Conservation (phyloP, 92 coral and sea anemone genomes). For the Montipora capitata region DNA sequence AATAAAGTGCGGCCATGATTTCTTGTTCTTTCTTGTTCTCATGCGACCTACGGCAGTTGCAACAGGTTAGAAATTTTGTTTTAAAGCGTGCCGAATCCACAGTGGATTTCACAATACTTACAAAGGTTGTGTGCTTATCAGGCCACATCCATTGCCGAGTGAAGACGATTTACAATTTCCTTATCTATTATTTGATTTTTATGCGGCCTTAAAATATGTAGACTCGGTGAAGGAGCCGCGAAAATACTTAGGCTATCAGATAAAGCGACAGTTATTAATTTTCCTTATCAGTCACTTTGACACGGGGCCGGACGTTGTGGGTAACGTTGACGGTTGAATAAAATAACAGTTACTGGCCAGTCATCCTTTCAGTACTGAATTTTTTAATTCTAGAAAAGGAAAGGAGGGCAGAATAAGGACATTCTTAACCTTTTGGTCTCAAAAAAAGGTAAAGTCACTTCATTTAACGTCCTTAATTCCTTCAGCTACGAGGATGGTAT, state of each 20-base stretch:
- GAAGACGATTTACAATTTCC: slow-evolving; percentile 45
- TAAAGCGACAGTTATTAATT: slow-evolving; percentile 77
- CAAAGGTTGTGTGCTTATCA: slow-evolving; percentile 14
- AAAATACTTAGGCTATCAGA: slow-evolving; percentile 17
- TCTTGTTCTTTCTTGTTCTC: too few species aligned
- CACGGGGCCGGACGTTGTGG: background rate
- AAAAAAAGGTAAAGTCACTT: too few species aligned
- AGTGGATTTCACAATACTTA: background rate
- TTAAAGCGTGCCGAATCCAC: background rate
- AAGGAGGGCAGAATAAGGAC: too few species aligned
- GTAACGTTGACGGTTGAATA: background rate
- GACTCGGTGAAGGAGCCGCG: slow-evolving; percentile 1
- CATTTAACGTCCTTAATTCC: too few species aligned
- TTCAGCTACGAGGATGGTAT: too few species aligned
- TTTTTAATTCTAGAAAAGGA: too few species aligned
- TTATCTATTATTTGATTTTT: slow-evolving; percentile 54
- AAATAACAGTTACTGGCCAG: too few species aligned
- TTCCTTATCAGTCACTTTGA: slow-evolving; percentile 26
- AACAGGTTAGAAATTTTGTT: background rate
- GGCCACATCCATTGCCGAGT: background rate
- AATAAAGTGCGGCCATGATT: too few species aligned
- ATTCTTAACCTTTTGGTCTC: too few species aligned
- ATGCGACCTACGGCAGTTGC: background rate
- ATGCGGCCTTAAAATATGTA: slow-evolving; percentile 34
- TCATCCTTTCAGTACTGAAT: too few species aligned